These are phyloP conservation scores for Amaurobius ferox DNA, from an alignment of 2,888 invertebrate species.

Conservation along the genomic window DNA sequence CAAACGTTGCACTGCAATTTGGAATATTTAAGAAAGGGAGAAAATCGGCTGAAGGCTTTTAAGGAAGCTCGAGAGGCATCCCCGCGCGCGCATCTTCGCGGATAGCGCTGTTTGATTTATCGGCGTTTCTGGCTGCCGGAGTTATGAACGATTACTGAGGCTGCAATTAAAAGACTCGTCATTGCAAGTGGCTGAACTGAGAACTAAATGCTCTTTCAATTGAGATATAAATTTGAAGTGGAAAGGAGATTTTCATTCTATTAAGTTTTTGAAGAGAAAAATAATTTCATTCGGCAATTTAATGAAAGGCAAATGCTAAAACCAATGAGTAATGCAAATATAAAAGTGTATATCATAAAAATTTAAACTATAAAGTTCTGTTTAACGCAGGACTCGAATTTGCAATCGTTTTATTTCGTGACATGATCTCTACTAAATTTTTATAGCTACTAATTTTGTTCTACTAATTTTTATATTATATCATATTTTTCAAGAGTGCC, in stretches of 20 bases:
- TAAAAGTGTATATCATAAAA: no score
- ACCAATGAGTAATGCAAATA: no score
- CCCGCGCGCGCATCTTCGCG: background rate
- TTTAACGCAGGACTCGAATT: no score
- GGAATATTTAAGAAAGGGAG: constrained; percentile 67
- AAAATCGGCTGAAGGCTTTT: constrained; percentile 68
- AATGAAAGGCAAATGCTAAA: no score
- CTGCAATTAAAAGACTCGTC: constrained; percentile 12
- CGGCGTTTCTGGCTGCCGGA: constrained; percentile 57
- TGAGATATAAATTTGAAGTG: background rate
- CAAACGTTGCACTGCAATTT: constrained; percentile 27
- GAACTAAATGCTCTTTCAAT: background rate
- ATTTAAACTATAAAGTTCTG: no score
- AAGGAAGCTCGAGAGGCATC: constrained; percentile 41
- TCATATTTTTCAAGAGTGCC: no score
- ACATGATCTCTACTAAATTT: no score
- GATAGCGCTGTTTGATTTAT: constrained; percentile 48
- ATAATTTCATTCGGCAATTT: no score
- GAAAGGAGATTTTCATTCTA: background rate
- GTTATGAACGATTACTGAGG: constrained; percentile 1
- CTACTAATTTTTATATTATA: no score
- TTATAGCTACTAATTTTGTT: no score
- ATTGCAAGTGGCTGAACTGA: background rate
- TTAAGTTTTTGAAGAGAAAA: background rate
- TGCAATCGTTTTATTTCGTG: no score